Base-by-base conservation (phyloP, 2,888 invertebrate genomes). In the Sphaeridia pumilis region DNA sequence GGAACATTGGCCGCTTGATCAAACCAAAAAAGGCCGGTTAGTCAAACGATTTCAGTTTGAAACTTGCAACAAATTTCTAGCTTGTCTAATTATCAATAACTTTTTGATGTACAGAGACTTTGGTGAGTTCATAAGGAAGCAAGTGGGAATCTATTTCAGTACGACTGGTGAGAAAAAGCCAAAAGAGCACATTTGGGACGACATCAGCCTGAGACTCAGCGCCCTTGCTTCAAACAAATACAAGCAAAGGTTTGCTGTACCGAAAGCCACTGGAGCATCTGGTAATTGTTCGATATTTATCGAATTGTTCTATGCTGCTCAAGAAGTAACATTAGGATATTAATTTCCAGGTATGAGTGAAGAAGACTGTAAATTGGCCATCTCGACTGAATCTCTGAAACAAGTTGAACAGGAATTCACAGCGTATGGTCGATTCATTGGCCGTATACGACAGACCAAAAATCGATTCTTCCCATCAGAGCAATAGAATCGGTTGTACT, bases 101-200 rank as follows among this genome's bases (percentile, higher is more conserved):
- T n/a, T n/a, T n/a, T n/a, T n/a, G n/a, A n/a, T n/a, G n/a, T 75
- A 50, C 72, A 88, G 90, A 69, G 89, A 90, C 71, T 73, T 90
- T 22, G 85, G 84, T 17, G 80, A 79, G 71, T 73, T 75, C 68
- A 70, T 80, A 66, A 70, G 80, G 65, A 69, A 77, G 54, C 72
- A 76, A 71, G 67, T 85, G 0, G 79, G 79, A 44, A 24, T 43
- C 27, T 43, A 69, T 79, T 64, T 75, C 75, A 48, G 76, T 77
- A 74, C 75, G 44, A 73, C 75, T 46, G 64, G 70, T n/a, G 71
- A 73, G 60, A 72, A 61, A 1, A 59, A 7, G 5, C 5, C 20
- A 5, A 66, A 20, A 47, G 74, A 76, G n/a, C 76, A 76, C 43
- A 71, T 20, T 17, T 83, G 87, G 70, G 78, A 78, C 57, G 74